Evolutionary conservation across 2,888 invertebrate genomes (phyloP), one percentile per base, ranked within the genome.

Genomic region (Sminthurinus aureus): DNA sequence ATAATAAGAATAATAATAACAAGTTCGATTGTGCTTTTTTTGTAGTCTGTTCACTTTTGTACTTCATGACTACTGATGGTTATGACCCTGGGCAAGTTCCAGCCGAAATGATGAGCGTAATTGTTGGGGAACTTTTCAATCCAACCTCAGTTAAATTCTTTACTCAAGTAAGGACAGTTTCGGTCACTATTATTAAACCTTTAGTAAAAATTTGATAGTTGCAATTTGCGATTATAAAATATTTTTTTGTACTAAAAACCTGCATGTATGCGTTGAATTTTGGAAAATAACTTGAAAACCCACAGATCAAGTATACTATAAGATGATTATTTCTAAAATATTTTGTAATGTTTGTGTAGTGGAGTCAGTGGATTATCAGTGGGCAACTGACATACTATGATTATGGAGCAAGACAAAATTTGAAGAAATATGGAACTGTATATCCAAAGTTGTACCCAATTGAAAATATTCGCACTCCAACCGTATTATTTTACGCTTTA

Each of bases 41-140:
- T 38, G 38, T 38, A 38, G 50, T 75, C 3, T 75, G 75, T n/a
- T 4, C 75, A 18, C 18, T 51, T 51, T 12, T 75, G 9, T 50
- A 15, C n/a, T 75, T 51, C 18, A 15, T 75, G 24, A 73, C 38
- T 18, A 9, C 18, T 51, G 75, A 75, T 75, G 75, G 75, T n/a
- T 75, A 75, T n/a, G 51, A 75, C 11, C 75, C 75, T 51, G 75
- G 51, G 4, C 75, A 75, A 75, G 50, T 75, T 22, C 51, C 75
- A 8, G 24, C 75, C 4, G 75, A 75, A 75, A n/a, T 75, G 20
- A n/a, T 20, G 75, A 75, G 75, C 18, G 51, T 75, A 0, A 15
- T 75, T 11, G 75, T 51, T 0, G 75, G 75, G 0, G 75, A 50
- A 6, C 13, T 38, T 50, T 18, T 26, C 8, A 13, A 38, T 9